These are phyloP conservation scores for Amazona ochrocephala DNA, from an alignment of 2,797 vertebrate species.

Conservation along the genomic window DNA sequence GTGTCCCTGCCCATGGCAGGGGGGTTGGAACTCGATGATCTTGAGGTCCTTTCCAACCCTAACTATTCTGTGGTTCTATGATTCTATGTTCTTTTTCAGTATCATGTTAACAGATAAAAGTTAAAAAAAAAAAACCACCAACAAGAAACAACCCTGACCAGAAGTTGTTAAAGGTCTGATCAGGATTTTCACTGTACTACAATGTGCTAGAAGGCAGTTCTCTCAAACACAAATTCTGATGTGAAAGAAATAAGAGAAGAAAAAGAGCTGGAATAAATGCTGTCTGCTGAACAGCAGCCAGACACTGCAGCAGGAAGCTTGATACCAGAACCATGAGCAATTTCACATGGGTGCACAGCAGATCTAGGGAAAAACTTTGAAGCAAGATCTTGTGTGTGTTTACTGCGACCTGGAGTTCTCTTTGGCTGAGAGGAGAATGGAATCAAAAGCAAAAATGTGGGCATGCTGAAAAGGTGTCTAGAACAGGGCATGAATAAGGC, in stretches of 20 bases:
- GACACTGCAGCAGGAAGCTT: not conserved
- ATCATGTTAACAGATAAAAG: not conserved
- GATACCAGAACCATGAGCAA: not conserved
- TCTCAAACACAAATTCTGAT: not conserved
- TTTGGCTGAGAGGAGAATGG: not conserved
- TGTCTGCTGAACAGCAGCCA: not conserved
- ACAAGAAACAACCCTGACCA: not conserved
- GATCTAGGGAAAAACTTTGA: not conserved
- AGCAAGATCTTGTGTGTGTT: not conserved
- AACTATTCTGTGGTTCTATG: too few species aligned
- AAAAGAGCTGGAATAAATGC: not conserved
- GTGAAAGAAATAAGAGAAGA: not conserved
- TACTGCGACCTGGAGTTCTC: not conserved
- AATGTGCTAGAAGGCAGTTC: not conserved
- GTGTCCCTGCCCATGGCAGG: too few species aligned
- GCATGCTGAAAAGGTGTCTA: not conserved
- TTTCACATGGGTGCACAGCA: not conserved
- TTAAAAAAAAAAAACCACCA: not conserved
- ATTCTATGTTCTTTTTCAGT: not conserved
- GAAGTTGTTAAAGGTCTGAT: not conserved
- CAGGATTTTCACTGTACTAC: constrained; percentile 14
- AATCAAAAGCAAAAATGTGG: not conserved
- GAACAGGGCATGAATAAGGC: not conserved
- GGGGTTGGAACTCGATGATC: too few species aligned
- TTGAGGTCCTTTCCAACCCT: too few species aligned